Base-by-base conservation (phyloP, 2,888 invertebrate genomes). In the Ypsolopha sequella region DNA sequence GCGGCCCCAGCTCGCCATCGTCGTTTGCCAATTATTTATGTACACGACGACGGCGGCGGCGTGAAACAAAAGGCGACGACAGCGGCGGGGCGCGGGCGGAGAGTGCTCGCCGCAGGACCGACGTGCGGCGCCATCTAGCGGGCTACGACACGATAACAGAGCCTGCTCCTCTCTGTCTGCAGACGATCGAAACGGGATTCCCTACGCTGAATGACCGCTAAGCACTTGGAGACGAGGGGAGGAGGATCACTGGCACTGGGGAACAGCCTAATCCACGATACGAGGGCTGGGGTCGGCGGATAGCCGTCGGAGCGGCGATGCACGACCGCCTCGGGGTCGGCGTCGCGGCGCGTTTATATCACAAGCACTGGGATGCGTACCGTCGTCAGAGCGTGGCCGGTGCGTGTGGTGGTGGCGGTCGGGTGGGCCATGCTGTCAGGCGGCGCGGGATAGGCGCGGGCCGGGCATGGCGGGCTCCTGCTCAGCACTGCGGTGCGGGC, bases 331-430 rank as follows among this genome's bases (percentile, higher is more conserved):
- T 33, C 44, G 35, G 48, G 36, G 47, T 24, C 24, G 13, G 34
- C 47, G 46, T 44, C 50, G 52, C 52, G 48, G 41, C 45, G 45
- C 45, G 33, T 33, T 34, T 33, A 24, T 47, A 36, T 47, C 49
- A n/a, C 50, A 39, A 34, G 7, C 44, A 44, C 45, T 43, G 51
- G 50, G 73, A 70, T 70, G 72, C 84, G 77, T 86, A 86, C 85
- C 85, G 85, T 86, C 79, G 85, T 85, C 84, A 84, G 85, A 82
- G 85, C 85, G 84, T 84, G 82, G 85, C 82, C 52, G 55, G 51
- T 85, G 84, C 82, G 85, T 80, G 85, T 79, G 84, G 76, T 80
- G 84, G 82, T 82, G 80, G 85, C 85, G 84, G 80, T 81, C 78
- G 80, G 80, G 70, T 66, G 63, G 82, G 84, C 85, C 85, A 86